These are phyloP conservation scores for Alloplasta piceator DNA, from an alignment of 2,888 invertebrate genomes.

Conservation along the genomic window DNA sequence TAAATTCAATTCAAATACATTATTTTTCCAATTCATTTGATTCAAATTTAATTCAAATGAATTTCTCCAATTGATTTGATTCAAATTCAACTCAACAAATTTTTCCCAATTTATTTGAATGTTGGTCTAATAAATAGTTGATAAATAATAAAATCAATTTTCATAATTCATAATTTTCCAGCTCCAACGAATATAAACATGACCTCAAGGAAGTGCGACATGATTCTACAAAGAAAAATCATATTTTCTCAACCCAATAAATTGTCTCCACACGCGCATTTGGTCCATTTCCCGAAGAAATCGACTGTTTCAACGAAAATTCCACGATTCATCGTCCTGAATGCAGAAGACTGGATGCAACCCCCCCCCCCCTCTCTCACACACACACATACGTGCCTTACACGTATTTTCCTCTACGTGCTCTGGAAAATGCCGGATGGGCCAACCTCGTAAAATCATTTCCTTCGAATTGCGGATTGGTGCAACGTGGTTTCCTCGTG, in stretches of 20 bases:
- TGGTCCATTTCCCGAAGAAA: neutral
- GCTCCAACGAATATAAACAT: neutral
- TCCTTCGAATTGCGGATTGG: slow-evolving; percentile 15
- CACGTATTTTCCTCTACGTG: slow-evolving; percentile 64
- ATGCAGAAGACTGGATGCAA: slow-evolving; percentile 3
- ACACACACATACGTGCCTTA: too few species aligned
- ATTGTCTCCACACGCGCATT: neutral
- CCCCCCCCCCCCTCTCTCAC: slow-evolving; percentile 38
- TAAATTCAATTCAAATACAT: too few species aligned
- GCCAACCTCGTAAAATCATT: slow-evolving; percentile 40
- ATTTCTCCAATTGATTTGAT: too few species aligned
- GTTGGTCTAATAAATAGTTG: too few species aligned
- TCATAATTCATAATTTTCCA: too few species aligned
- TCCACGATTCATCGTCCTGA: slow-evolving; percentile 4
- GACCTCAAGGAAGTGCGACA: neutral
- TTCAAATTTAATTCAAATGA: too few species aligned
- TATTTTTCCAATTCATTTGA: too few species aligned
- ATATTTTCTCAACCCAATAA: neutral
- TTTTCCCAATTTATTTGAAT: too few species aligned
- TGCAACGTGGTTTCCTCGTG: slow-evolving; percentile 20
- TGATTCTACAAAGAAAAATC: neutral
- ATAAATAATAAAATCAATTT: too few species aligned
- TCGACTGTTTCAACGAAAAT: slow-evolving; percentile 10
- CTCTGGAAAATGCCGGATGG: slow-evolving; percentile 54
- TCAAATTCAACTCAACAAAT: too few species aligned